Evolutionary conservation across 2,888 invertebrate species (phyloP).

Genomic region (Gastrophysa polygoni): DNA sequence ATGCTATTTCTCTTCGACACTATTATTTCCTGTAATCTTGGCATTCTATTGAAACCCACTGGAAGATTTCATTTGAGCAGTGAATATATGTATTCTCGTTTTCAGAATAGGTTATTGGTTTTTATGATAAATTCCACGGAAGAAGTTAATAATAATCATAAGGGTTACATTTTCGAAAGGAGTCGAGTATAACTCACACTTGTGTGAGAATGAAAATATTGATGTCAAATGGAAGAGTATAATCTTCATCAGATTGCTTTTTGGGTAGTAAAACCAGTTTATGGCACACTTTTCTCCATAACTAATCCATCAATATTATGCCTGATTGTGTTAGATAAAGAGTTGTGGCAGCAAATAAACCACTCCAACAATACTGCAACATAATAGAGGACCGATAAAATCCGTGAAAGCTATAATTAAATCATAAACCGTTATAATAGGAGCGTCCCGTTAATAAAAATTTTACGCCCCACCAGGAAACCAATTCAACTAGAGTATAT

Average conservation of each 20-base stretch:
- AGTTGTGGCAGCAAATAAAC: constrained; percentile 13
- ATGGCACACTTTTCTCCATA: neutral
- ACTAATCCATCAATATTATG: constrained; percentile 7
- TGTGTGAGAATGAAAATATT: too few relatives aligned
- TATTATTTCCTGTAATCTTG: too few relatives aligned
- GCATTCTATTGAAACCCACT: too few relatives aligned
- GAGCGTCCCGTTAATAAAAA: constrained; percentile 26
- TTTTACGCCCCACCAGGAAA: constrained; percentile 23
- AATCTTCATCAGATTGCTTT: neutral
- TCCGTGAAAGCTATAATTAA: constrained; percentile 29
- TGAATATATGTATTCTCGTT: too few relatives aligned
- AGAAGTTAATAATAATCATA: too few relatives aligned
- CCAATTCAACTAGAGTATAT: constrained; percentile 32
- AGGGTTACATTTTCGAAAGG: too few relatives aligned
- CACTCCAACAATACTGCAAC: constrained; percentile 20
- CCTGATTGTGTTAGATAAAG: constrained; percentile 10
- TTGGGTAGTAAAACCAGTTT: neutral
- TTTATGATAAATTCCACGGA: too few relatives aligned
- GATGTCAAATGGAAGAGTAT: neutral
- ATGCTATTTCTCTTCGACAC: too few relatives aligned
- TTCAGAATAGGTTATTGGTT: too few relatives aligned
- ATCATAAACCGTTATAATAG: constrained; percentile 31
- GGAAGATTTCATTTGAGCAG: too few relatives aligned
- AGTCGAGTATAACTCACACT: too few relatives aligned
- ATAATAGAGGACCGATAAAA: constrained; percentile 27